These are phyloP conservation scores for Tetheella fluctuosa DNA, from an alignment of 2,888 invertebrate species.

Conservation along the genomic window DNA sequence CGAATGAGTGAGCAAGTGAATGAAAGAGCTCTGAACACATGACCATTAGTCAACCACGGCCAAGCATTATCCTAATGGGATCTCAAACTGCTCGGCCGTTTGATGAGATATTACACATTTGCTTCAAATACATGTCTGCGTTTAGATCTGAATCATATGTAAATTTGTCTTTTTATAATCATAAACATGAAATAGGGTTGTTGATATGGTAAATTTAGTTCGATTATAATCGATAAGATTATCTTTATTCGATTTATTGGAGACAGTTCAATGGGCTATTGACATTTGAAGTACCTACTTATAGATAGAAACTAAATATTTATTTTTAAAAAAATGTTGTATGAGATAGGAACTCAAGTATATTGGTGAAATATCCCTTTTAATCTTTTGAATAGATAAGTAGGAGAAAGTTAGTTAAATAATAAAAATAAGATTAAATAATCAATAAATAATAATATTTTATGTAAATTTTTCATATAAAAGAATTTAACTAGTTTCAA, in stretches of 20 bases:
- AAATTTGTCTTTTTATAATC: not conserved
- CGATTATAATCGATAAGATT: not conserved
- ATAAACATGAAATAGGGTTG: not conserved
- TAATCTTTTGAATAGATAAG: too few relatives aligned
- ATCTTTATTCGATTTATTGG: not conserved
- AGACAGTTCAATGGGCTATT: too few relatives aligned
- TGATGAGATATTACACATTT: conserved; percentile 49
- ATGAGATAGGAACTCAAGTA: too few relatives aligned
- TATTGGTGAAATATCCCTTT: too few relatives aligned
- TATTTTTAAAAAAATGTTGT: too few relatives aligned
- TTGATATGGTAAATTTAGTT: not conserved
- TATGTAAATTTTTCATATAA: too few relatives aligned
- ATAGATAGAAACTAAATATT: too few relatives aligned
- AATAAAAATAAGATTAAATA: too few relatives aligned
- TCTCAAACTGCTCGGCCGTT: conserved; percentile 61
- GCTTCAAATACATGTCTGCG: conserved; percentile 27
- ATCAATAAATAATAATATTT: too few relatives aligned
- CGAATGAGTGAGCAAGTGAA: conserved; percentile 68
- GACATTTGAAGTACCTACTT: too few relatives aligned
- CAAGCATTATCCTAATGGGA: conserved; percentile 74
- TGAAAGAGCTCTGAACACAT: conserved; percentile 57
- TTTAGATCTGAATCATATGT: conserved; percentile 7
- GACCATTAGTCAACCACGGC: conserved; percentile 70
- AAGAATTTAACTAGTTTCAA: too few relatives aligned
- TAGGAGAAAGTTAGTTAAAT: too few relatives aligned